Base-by-base conservation (phyloP, 2,113 vertebrate genomes). In the Ia io region DNA sequence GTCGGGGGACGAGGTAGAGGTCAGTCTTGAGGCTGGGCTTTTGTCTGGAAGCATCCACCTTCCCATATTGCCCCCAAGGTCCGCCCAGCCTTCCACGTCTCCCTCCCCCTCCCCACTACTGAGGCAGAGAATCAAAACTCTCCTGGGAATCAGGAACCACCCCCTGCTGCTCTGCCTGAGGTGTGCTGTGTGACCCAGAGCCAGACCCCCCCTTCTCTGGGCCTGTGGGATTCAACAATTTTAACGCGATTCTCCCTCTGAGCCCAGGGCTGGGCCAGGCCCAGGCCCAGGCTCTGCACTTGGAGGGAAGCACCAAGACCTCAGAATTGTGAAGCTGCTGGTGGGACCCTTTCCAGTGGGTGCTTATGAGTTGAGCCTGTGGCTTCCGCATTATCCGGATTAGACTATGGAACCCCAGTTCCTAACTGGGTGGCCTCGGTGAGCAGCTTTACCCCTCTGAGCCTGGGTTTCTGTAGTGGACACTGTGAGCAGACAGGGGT, bases 1-100 rank as follows among this genome's bases (percentile, higher is more conserved):
- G 84, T 92, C 20, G 69, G 35, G 71, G 59, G 90, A 89, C 5
- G 6, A 25, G 40, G 40, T 22, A 35, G 67, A 88, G 71, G 35
- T 35, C 1, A 30, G 61, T 40, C n/a, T 56, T 51, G 71, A 95
- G 88, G 83, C 44, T 65, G 37, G 42, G 53, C 71, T 91, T 94
- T 76, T 32, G 78, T 95, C 93, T 90, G 84, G 87, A 76, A 88
- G 73, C 35, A n/a, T 91, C 40, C 25, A 2, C n/a, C 7, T 88
- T 37, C 40, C 35, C 32, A 1, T 44, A 2, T 25, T 65, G 40
- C 1, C 28, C 28, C 10, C 11, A 11, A 7, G 3, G 10, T 73
- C 63, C 25, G 47, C 32, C 22, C 37, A 84, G 61, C 25, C 25
- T 65, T 76, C 23, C 9, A 44, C 1, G 6, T 40, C 42, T 67